phyloP scores from a whole-genome alignment of 2,797 vertebrate genomes.

The Melanotaenia pygmaea region DNA sequence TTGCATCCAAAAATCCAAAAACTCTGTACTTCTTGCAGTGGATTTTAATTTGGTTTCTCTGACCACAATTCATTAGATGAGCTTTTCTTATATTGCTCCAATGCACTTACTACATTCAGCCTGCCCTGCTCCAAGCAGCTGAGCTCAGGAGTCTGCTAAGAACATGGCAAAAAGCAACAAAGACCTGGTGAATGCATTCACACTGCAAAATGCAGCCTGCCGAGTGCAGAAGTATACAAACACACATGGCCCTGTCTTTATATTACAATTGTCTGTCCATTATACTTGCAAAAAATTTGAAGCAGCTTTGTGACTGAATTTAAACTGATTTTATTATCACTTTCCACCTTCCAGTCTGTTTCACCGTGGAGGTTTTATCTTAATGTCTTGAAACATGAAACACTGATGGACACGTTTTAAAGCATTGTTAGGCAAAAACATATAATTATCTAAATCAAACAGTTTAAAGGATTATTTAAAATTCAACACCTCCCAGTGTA shows the following conservation, averaged over 20 bases:
- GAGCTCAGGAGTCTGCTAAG: neutral
- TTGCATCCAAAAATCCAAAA: neutral
- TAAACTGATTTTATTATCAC: neutral
- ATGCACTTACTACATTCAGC: neutral
- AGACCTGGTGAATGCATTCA: neutral
- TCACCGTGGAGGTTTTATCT: conserved; percentile 1
- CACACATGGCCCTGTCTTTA: neutral
- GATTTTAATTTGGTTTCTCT: conserved; percentile 8
- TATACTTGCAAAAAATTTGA: neutral
- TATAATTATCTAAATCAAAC: conserved; percentile 17
- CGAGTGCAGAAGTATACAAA: neutral
- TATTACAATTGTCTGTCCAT: neutral
- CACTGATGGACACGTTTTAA: conserved; percentile 3
- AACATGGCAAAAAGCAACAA: neutral
- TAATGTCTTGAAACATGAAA: conserved; percentile 12
- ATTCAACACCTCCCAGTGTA: conserved; percentile 23
- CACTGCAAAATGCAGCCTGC: neutral
- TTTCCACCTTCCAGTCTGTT: neutral
- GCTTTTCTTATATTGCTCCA: neutral
- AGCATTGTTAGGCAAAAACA: conserved; percentile 10
- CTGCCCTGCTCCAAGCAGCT: neutral
- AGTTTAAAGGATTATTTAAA: conserved; percentile 29
- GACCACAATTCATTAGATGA: conserved; percentile 8
- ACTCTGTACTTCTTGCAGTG: neutral
- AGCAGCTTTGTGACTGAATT: conserved; percentile 7